Percentiles rank a stretch among this genome's conserved stretches.
These are phyloP conservation scores for Lagodon rhomboides DNA, from an alignment of 2,797 vertebrate genomes.

Conservation along the genomic window DNA sequence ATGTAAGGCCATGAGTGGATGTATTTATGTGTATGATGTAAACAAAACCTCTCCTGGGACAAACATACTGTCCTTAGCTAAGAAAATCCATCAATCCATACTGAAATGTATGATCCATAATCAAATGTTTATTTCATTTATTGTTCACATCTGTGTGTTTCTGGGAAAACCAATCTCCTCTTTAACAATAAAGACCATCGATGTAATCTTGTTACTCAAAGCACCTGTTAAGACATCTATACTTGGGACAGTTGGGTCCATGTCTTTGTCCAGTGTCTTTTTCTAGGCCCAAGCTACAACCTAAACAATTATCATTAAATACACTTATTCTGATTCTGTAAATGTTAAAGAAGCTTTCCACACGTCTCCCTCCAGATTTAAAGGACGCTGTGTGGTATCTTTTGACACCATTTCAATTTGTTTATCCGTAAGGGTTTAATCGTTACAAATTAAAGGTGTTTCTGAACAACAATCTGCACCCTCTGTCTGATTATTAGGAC, in stretches of 20 bases:
- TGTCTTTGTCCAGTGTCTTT: too few species aligned
- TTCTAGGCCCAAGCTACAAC: too few species aligned
- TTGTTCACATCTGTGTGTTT: background rate
- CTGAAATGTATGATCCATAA: background rate
- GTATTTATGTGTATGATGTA: background rate
- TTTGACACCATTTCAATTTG: background rate
- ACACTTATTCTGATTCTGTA: background rate
- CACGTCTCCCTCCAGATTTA: background rate
- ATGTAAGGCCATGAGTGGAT: too few species aligned
- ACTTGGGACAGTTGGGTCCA: background rate
- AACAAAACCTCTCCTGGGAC: background rate
- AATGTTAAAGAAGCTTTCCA: background rate
- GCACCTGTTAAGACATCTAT: background rate
- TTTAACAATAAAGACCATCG: background rate
- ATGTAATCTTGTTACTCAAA: background rate
- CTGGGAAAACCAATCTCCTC: background rate
- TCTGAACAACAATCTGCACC: constrained; percentile 6
- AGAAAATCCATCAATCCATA: background rate
- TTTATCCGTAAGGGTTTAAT: background rate
- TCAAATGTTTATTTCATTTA: background rate
- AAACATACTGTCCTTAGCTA: background rate
- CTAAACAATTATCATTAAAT: background rate
- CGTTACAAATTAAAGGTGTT: background rate
- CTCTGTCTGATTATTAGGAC: constrained; percentile 33
- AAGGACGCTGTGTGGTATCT: background rate